Evolutionary conservation across 1,140 invertebrate genomes (phyloP), one percentile per base, ranked within the genome.

Genomic region (Drosophila jambulina): DNA sequence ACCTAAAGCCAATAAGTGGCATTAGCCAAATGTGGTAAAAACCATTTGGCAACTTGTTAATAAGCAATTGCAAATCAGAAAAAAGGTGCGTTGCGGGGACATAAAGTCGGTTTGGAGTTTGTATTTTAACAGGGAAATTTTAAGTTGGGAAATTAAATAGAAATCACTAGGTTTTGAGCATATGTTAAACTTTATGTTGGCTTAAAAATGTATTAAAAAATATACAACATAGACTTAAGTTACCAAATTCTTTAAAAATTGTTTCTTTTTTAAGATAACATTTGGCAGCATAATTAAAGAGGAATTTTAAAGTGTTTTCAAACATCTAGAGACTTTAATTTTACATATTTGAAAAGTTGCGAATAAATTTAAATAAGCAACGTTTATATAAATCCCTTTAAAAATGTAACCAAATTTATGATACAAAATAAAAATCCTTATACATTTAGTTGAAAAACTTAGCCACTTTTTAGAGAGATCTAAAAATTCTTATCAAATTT

Each of bases 1-100:
- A 78, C 64, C 75, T 64, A 53, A 62, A 80, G 82, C 85, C 83
- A 87, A 90, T 90, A 87, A 90, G 83, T 90, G 80, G 85, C 84
- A 90, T 84, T 90, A 90, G 64, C 84, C 84, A 85, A 90, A 87
- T 87, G 85, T 67, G 84, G 84, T 84, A 87, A 90, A 88, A 84
- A 87, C 84, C 80, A 75, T 87, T 90, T 87, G 79, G 80, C 79
- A 90, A 90, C 83, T 87, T 87, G 83, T 90, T 87, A 84, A 87
- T 90, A 87, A 90, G 67, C 80, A 67, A 78, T 72, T 56, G 81
- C 67, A 61, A 75, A 62, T 59, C 46, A 21, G 40, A 51, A 38
- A 25, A 4, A 60, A 71, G 53, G 53, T 72, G 69, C 53, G 69
- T 72, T 42, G 7, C 67, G 34, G 21, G 9, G 9, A 23, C 6